Base-by-base conservation (phyloP, 2,888 invertebrate genomes). In the Drosophila phalerata region DNA sequence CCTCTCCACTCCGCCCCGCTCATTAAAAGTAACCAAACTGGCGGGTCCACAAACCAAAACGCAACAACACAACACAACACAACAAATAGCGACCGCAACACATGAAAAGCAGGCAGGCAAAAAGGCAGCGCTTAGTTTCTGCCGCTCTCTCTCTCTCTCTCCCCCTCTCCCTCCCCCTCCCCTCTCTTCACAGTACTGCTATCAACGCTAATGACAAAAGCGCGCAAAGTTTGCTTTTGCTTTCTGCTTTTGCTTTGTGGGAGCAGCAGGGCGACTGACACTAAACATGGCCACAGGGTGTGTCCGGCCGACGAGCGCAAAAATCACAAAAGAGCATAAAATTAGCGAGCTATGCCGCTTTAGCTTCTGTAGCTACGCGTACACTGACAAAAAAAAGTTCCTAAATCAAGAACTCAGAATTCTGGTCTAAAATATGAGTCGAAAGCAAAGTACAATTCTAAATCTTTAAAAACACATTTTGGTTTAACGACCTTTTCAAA, bases 281-380 rank as follows among this genome's bases (percentile, higher is more conserved):
- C 84, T 86, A 83, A 85, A 88, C 86, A 83, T 83, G 81, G 79
- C 86, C 86, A 76, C 68, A 57, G 84, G 84, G 84, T 85, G 88
- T 85, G 84, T 88, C 84, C 88, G 68, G 74, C 69, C 62, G 69
- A 51, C 77, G 60, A 81, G 85, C 75, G 84, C 79, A 79, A 81
- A 88, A 89, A 85, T 87, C 89, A 85, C 85, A 85, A 85, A 85
- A 85, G 85, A 82, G 89, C 85, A 89, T 89, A 89, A 89, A 85
- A 85, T 85, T 85, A 85, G 89, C 85, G 82, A 85, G 58, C 69
- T 68, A 72, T 73, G 78, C 78, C 78, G 69, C 56, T 62, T 60
- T 62, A 63, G 60, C 52, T 69, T 55, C 55, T 76, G 48, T 48
- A 73, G 69, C 77, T 58, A 58, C 32, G 43, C 4, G 22, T 22